These are phyloP conservation scores for Noctua comes DNA, from an alignment of 2,888 invertebrate genomes.

Conservation along the genomic window DNA sequence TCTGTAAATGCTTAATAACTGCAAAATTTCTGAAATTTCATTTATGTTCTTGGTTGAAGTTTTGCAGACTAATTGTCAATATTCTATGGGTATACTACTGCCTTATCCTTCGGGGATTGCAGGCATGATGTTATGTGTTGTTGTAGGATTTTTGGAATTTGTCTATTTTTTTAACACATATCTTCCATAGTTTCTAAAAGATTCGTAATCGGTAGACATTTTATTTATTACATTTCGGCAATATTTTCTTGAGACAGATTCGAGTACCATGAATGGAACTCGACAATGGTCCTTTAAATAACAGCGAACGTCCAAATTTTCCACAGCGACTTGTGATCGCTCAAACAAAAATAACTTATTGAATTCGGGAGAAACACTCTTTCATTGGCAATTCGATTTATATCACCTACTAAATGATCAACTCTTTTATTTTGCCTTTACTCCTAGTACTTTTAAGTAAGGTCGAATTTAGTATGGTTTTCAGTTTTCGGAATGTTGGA, in stretches of 20 bases:
- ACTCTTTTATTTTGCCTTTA: background rate
- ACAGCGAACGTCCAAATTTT: slow-evolving; percentile 48
- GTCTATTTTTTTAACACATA: background rate
- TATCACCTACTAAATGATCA: slow-evolving; percentile 38
- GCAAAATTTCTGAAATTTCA: too few species aligned
- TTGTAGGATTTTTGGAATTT: background rate
- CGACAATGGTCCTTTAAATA: slow-evolving; percentile 52
- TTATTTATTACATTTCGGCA: background rate
- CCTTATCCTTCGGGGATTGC: too few species aligned
- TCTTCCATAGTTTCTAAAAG: background rate
- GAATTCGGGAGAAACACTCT: slow-evolving; percentile 65
- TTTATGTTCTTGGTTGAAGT: too few species aligned
- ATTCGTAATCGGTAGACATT: background rate
- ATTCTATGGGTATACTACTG: too few species aligned
- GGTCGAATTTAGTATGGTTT: slow-evolving; percentile 32
- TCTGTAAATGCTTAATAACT: too few species aligned
- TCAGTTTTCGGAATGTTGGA: slow-evolving; percentile 1
- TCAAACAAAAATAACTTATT: slow-evolving; percentile 70
- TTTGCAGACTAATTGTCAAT: too few species aligned
- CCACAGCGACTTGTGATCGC: slow-evolving; percentile 55
- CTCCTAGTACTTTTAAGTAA: slow-evolving; percentile 18
- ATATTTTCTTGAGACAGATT: slow-evolving; percentile 18
- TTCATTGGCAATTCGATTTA: slow-evolving; percentile 68
- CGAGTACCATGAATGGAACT: slow-evolving; percentile 9
- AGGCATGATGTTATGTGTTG: too few species aligned